Percentiles rank a stretch among this genome's conserved stretches.
These are phyloP conservation scores for Oscheius sp. DNA, from an alignment of 2,888 invertebrate species.

Conservation along the genomic window DNA sequence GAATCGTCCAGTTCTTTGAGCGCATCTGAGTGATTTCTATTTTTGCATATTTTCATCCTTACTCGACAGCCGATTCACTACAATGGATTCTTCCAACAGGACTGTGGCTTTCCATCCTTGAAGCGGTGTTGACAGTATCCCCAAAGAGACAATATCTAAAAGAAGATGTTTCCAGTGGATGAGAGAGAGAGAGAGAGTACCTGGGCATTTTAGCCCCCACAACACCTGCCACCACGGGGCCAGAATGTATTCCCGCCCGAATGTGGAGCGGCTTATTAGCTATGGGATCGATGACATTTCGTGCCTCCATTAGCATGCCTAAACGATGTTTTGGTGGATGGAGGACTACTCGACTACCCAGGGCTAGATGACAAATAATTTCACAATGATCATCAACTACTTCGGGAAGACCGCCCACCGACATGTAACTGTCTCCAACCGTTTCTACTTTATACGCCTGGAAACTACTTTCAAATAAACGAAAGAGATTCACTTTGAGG, in stretches of 20 bases:
- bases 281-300: conserved; percentile 62
- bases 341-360: conserved; percentile 52
- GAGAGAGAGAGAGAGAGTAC: conserved; percentile 19
- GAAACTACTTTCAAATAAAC: background rate
- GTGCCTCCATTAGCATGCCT: conserved; percentile 69
- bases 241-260: conserved; percentile 64
- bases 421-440: conserved; percentile 65
- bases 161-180: background rate
- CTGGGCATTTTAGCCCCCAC: conserved; percentile 65
- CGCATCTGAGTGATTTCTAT: no score
- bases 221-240: conserved; percentile 65
- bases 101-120: conserved; percentile 62
- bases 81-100: conserved; percentile 60
- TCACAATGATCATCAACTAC: conserved; percentile 65
- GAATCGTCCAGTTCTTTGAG: conserved; percentile 61
- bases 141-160: conserved; percentile 63
- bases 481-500: conserved; percentile 27
- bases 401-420: conserved; percentile 64
- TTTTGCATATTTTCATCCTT: conserved; percentile 7
- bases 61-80: conserved; percentile 54
- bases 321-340: background rate
- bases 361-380: conserved; percentile 68
- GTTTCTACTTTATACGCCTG: conserved; percentile 65
- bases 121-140: conserved; percentile 63
- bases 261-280: conserved; percentile 51